Percentiles rank a stretch among this genome's conserved stretches.
Conservation (phyloP, 2,113 vertebrate genomes). For the Apeltes quadracus region DNA sequence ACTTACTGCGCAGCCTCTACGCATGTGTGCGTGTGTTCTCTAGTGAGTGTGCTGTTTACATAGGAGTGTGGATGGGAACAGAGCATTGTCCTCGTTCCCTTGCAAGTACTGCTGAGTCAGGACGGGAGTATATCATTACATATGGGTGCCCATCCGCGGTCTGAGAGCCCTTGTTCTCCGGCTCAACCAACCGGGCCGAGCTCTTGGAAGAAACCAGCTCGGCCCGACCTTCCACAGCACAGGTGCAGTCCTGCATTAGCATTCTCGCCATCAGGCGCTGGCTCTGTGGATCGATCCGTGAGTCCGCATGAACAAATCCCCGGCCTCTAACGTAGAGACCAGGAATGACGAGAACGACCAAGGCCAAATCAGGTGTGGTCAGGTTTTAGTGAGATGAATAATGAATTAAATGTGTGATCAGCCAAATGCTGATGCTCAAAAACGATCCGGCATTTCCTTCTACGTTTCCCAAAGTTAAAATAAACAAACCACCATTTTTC, state of each 20-base stretch:
- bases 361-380: slow-evolving; percentile 48
- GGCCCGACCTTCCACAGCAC: slow-evolving; percentile 22
- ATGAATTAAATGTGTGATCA: too few relatives aligned
- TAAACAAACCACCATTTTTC: slow-evolving; percentile 10
- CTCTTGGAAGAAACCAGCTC: slow-evolving; percentile 31
- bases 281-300: slow-evolving; percentile 52
- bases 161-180: slow-evolving; percentile 44
- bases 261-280: slow-evolving; percentile 46
- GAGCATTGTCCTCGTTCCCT: slow-evolving; percentile 54
- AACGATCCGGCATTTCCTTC: neutral
- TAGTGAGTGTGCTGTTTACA: slow-evolving; percentile 9
- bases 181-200: slow-evolving; percentile 55
- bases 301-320: slow-evolving; percentile 63
- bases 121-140: slow-evolving; percentile 73
- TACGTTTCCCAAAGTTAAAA: neutral
- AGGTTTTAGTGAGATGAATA: slow-evolving; percentile 47
- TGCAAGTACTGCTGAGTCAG: slow-evolving; percentile 72
- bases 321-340: slow-evolving; percentile 52
- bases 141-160: slow-evolving; percentile 67
- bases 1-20: slow-evolving; percentile 1
- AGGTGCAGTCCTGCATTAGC: slow-evolving; percentile 54
- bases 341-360: slow-evolving; percentile 26
- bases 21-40: slow-evolving; percentile 2
- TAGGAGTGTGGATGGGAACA: slow-evolving; percentile 48
- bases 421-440: too few relatives aligned